Evolutionary conservation across 2,797 vertebrate species (phyloP).

Genomic region (Gymnodraco acuticeps): DNA sequence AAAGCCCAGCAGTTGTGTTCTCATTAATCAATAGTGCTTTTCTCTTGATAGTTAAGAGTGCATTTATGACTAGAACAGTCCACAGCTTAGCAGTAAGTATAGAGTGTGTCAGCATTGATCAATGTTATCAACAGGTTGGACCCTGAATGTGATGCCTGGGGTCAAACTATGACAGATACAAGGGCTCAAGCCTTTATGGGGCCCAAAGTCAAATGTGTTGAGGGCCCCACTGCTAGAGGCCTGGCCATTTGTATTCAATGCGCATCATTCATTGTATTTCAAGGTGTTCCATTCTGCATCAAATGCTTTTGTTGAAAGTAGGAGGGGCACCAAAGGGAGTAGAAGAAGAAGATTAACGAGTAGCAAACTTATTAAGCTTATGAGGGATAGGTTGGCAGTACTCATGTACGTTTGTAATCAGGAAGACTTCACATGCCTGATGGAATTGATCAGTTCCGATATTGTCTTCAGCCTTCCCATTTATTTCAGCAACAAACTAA

Average conservation of each 20-base stretch:
- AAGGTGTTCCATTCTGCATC: too few relatives aligned
- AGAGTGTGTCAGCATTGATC: background rate
- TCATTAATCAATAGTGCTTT: constrained; percentile 35
- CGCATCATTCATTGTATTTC: too few relatives aligned
- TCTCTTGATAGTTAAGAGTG: constrained; percentile 5
- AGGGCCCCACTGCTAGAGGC: background rate
- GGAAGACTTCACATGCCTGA: background rate
- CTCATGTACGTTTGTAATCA: background rate
- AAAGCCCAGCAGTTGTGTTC: constrained; percentile 15
- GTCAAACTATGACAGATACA: too few relatives aligned
- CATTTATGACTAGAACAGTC: background rate
- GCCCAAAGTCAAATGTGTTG: too few relatives aligned
- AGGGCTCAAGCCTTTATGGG: too few relatives aligned
- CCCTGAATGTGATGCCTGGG: background rate
- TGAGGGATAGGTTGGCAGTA: background rate
- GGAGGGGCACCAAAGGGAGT: too few relatives aligned
- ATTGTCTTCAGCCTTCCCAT: background rate
- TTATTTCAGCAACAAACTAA: too few relatives aligned
- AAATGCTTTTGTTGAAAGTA: too few relatives aligned
- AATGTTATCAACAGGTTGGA: background rate
- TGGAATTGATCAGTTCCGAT: background rate
- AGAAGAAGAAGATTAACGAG: too few relatives aligned
- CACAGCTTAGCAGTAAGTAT: background rate
- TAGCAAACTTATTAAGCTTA: background rate
- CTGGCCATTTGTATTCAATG: too few relatives aligned